Base-by-base conservation (phyloP, 2,797 vertebrate genomes). In the Pipistrellus pipistrellus region DNA sequence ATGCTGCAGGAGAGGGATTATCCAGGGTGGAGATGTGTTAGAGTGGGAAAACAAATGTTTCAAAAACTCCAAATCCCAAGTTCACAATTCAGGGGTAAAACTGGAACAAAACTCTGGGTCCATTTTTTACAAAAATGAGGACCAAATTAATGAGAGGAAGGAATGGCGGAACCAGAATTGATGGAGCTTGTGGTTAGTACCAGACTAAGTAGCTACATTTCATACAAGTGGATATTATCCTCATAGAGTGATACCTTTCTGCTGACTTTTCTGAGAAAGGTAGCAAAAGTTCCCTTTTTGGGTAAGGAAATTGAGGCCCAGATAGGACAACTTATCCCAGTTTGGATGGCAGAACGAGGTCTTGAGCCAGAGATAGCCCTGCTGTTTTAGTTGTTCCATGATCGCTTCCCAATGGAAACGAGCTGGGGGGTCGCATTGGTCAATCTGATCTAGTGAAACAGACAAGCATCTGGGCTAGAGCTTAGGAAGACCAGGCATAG, bases 241-340 rank as follows among this genome's bases (percentile, higher is more conserved):
- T 93, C 48, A 76, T n/a, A 75, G 38, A 82, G 62, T 95, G 80
- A 91, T 62, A 62, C 25, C 32, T 53, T 48, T 83, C 62, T 51
- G 32, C 20, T 94, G 71, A 14, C 25, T 30, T 66, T 84, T 46
- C 75, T 84, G 53, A 91, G 71, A 84, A 91, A 85, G 27, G 25
- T 25, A 46, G 10, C 32, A 14, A 15, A 14, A 25, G 8, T 80
- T 68, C 41, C 35, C 27, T 53, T 66, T 35, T 20, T 9, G 20
- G 46, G 30, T 21, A 53, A 91, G 30, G n/a, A 86, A 32, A 51
- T 0, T 17, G 55, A 82, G 3, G 8, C 2, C 27, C 13, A 46
- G 57, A 59, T 41, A 90, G 17, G 46, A 44, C 27, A 57, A 46
- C 11, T 11, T 69, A 8, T 41, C 48, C 35, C 9, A 64, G 71